phyloP scores from a whole-genome alignment of 1,140 invertebrate species.

The Cotesia vestalis region DNA sequence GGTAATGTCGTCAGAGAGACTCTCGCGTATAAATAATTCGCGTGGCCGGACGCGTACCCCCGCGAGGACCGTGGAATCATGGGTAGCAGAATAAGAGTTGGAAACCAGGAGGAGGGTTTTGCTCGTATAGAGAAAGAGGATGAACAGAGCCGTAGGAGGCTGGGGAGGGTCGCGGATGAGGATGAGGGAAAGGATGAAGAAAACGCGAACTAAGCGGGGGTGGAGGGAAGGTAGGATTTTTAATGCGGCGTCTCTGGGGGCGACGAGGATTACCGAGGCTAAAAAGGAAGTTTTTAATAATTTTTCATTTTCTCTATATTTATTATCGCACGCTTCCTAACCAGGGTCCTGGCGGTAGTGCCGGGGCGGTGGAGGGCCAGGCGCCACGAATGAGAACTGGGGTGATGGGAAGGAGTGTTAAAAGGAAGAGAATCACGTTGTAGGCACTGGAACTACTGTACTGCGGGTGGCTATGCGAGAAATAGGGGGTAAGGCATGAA shows the following conservation, averaged over 20 bases:
- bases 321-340: slow-evolving; percentile 67
- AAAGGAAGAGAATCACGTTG: slow-evolving; percentile 7
- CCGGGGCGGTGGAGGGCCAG: neutral
- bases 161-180: slow-evolving; percentile 39
- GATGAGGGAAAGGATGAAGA: slow-evolving; percentile 28
- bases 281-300: slow-evolving; percentile 69
- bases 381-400: neutral
- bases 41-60: slow-evolving; percentile 63
- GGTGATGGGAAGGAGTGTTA: slow-evolving; percentile 20
- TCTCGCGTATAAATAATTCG: slow-evolving; percentile 67
- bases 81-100: slow-evolving; percentile 26
- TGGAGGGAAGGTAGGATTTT: slow-evolving; percentile 49
- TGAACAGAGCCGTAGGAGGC: slow-evolving; percentile 20
- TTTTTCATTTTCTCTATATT: slow-evolving; percentile 69
- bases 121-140: slow-evolving; percentile 25
- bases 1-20: slow-evolving; percentile 67
- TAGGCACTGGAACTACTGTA: too few relatives aligned
- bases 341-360: slow-evolving; percentile 42
- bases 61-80: slow-evolving; percentile 49
- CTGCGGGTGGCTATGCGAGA: slow-evolving; percentile 26
- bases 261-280: slow-evolving; percentile 65
- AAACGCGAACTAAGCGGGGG: neutral
- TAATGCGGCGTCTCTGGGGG: slow-evolving; percentile 65
- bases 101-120: slow-evolving; percentile 14
- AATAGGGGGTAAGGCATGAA: slow-evolving; percentile 15